Evolutionary conservation across 1,140 invertebrate species (phyloP), one percentile per base, ranked within the genome.

Genomic region (Galendromus occidentalis): DNA sequence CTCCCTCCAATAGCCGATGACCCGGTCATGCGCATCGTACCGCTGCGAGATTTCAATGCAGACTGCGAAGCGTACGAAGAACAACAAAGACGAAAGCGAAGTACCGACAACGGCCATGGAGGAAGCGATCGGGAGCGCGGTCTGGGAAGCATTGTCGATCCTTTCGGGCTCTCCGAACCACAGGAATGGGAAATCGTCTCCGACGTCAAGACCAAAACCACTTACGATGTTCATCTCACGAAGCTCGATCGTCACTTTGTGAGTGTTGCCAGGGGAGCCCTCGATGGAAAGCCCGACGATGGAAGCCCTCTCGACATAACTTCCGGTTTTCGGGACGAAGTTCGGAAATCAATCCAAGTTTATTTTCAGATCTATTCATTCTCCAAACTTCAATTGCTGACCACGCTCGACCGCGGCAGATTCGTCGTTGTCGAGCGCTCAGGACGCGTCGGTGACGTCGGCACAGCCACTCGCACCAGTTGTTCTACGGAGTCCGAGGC

Each of bases 41-140:
- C 33, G 22, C 64, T 66, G 20, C 68, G 69, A 30, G 67, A 74
- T 45, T 74, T 69, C 59, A 66, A 69, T 47, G 69, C 66, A 29
- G 74, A 75, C 69, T 69, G 69, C 44, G 70, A 72, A 51, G 55
- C 65, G 14, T 65, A 72, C 47, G 44, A 74, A 20, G 69, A 71
- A 18, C 67, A 71, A 64, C 42, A 71, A 20, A 69, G 71, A 33
- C 67, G 68, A 29, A 69, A 68, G 47, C 67, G 44, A 7, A 70
- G 71, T 69, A 69, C 70, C 33, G 65, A 67, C 18, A 29, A 5
- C 28, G 71, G 22, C 65, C 69, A 71, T 63, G 69, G 64, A 30
- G 69, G 55, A 55, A 25, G 17, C 14, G 14, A 69, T 71, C 68
- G 44, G 65, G 20, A 64, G 68, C 25, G 69, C 73, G 65, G 69